Evolutionary conservation across 2,888 invertebrate species (phyloP), one percentile per base, ranked within the genome.

Genomic region (Watsonalla cultraria): DNA sequence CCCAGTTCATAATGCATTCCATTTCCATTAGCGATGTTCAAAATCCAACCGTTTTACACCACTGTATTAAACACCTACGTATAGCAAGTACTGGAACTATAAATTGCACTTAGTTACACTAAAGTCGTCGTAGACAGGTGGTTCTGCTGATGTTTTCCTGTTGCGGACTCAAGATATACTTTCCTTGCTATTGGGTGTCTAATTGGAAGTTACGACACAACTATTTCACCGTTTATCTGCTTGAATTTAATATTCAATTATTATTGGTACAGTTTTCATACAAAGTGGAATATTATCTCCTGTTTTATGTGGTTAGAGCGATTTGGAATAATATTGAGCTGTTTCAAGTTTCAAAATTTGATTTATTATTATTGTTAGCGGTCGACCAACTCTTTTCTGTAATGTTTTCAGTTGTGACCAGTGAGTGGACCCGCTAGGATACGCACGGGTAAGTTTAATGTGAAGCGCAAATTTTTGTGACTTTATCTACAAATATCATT

Each of bases 31-130:
- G 34, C 46, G 37, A 46, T 46, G 46, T 33, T 42, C 51, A 51
- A 24, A 15, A 42, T 45, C 39, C 15, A 33, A 51, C 15, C 24
- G 15, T 46, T 34, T 42, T 52, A 37, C 57, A 51, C 51, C 45
- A 39, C 33, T 42, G 51, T 24, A 54, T 15, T 55, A 59, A 59
- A 61, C 70, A 68, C 75, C 74, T 65, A 75, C 74, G 66, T 65
- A 49, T 49, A 42, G 11, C 42, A 42, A 49, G 37, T 49, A 49
- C 67, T 65, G 60, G 75, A 68, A 68, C 77, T 81, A 86, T 87
- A 86, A 85, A 87, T 86, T 80, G 77, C 74, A 74, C 77, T 85
- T 86, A 80, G 86, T 85, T 87, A 86, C 81, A 78, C 78, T 74
- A 76, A 42, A 80, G 71, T 75, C 78, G 68, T 61, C 60, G 69